phyloP scores from a whole-genome alignment of 2,113 vertebrate species.

The Climacteris rufus region DNA sequence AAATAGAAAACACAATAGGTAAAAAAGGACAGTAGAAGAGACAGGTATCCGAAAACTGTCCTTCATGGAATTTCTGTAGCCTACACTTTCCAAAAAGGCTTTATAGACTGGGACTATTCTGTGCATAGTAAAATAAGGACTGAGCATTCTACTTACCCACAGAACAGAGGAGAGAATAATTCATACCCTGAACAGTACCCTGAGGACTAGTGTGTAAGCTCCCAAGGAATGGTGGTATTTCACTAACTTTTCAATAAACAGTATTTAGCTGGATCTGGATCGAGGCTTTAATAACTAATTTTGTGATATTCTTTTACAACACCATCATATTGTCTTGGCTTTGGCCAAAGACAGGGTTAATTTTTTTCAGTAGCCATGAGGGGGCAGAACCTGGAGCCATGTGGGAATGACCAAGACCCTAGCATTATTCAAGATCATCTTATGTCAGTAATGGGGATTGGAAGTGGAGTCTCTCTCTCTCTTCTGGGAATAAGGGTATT shows the following conservation, averaged over 20 bases:
- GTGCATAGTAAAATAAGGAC: neutral
- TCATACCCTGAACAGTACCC: neutral
- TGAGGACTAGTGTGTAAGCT: neutral
- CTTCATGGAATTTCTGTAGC: neutral
- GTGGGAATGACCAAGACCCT: neutral
- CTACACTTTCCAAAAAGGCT: neutral
- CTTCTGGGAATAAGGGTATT: neutral
- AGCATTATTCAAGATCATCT: neutral
- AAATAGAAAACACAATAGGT: neutral
- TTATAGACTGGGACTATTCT: neutral
- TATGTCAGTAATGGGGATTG: neutral
- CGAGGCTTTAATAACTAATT: neutral
- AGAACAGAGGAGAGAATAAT: neutral
- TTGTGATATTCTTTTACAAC: neutral
- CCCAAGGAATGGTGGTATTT: neutral
- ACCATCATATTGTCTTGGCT: neutral
- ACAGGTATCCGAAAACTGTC: neutral
- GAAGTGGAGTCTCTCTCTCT: neutral
- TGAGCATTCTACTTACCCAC: neutral
- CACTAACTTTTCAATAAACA: neutral
- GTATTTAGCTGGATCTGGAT: neutral
- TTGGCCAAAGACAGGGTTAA: neutral
- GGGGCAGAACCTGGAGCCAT: neutral
- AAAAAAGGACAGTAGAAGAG: neutral
- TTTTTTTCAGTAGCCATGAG: neutral